These are phyloP conservation scores for Chelon auratus DNA, from an alignment of 2,797 vertebrate genomes.

Conservation along the genomic window DNA sequence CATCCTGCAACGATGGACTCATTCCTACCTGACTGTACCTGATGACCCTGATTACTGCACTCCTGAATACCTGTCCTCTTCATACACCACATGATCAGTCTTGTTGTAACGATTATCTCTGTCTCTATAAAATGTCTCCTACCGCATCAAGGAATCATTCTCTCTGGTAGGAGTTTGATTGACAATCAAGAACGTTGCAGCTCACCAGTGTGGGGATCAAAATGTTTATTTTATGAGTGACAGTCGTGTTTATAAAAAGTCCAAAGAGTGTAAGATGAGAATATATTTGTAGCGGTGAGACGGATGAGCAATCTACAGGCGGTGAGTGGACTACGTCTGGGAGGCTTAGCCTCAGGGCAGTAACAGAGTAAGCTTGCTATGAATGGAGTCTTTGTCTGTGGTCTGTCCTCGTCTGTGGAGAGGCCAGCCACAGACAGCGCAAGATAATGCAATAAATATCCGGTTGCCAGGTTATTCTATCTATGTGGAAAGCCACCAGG, in stretches of 20 bases:
- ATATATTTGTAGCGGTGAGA: slow-evolving; percentile 29
- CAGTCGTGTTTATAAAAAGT: slow-evolving; percentile 7
- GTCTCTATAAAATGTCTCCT: slow-evolving; percentile 11
- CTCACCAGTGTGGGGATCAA: background rate
- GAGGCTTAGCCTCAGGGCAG: slow-evolving; percentile 50
- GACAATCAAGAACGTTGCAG: slow-evolving; percentile 1
- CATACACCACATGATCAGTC: background rate
- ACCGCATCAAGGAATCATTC: slow-evolving; percentile 1
- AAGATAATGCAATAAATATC: slow-evolving; percentile 74
- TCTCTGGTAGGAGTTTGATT: background rate
- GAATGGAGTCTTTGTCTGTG: slow-evolving; percentile 73
- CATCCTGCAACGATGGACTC: background rate
- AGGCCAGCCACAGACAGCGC: slow-evolving; percentile 49
- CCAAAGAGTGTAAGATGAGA: slow-evolving; percentile 9
- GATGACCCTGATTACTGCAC: slow-evolving; percentile 6
- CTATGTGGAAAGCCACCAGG: slow-evolving; percentile 58
- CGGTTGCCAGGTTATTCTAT: slow-evolving; percentile 66
- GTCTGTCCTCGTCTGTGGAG: slow-evolving; percentile 43
- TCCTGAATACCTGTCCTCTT: background rate
- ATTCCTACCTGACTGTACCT: background rate
- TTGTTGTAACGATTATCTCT: background rate
- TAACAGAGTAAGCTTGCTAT: slow-evolving; percentile 59
- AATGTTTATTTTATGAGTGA: slow-evolving; percentile 4
- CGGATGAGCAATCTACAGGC: slow-evolving; percentile 34
- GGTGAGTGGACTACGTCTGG: slow-evolving; percentile 40